phyloP scores from a whole-genome alignment of 2,113 vertebrate species.

The Scomber colias region DNA sequence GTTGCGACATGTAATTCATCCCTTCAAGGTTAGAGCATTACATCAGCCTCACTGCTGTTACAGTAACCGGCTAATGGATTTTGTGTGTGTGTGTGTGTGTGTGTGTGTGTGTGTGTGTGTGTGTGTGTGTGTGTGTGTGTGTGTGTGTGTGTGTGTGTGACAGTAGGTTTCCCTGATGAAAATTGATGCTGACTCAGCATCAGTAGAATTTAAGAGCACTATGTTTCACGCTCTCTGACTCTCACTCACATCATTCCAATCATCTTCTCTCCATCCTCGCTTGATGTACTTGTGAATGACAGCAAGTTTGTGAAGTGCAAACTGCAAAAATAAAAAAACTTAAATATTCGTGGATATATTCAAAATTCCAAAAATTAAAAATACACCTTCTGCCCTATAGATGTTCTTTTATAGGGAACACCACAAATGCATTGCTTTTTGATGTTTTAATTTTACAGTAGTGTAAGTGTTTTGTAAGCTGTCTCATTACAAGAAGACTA shows the following conservation, averaged over 20 bases:
- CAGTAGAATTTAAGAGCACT: conserved; percentile 16
- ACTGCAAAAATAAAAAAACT: too few relatives aligned
- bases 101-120: conserved; percentile 11
- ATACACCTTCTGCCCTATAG: too few relatives aligned
- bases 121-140: too few relatives aligned
- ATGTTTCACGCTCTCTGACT: not conserved
- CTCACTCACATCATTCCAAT: not conserved
- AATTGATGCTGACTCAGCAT: conserved; percentile 53
- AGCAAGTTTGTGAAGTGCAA: too few relatives aligned
- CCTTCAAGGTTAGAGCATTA: conserved; percentile 53
- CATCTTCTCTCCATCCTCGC: not conserved
- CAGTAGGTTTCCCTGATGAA: conserved; percentile 16
- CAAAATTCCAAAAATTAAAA: too few relatives aligned
- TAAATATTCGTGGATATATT: too few relatives aligned
- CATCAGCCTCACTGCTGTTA: conserved; percentile 41
- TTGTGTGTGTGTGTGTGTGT: conserved; percentile 28
- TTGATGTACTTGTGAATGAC: not conserved
- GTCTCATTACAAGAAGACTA: too few relatives aligned
- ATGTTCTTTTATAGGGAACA: too few relatives aligned
- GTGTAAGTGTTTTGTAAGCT: too few relatives aligned
- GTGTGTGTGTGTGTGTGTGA: too few relatives aligned
- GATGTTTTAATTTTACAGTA: too few relatives aligned
- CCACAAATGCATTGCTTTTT: too few relatives aligned
- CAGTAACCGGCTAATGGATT: conserved; percentile 54
- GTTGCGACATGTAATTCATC: conserved; percentile 32